A percentile compares a stretch with the other conserved stretches of the same genome.
phyloP scores from a whole-genome alignment of 2,797 vertebrate genomes.

The Schizothorax lantsangensis region DNA sequence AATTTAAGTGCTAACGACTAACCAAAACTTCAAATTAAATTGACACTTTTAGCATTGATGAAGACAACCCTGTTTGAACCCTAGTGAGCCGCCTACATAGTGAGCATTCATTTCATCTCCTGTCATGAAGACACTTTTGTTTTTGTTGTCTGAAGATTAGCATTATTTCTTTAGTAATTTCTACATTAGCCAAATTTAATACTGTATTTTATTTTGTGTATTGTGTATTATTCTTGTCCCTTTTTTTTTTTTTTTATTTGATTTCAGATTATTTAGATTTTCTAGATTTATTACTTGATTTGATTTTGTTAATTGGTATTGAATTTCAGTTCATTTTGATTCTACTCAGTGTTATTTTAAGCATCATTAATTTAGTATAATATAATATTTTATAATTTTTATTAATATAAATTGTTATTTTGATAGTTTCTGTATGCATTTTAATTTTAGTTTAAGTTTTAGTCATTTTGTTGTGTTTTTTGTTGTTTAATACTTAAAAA shows the following conservation, averaged over 20 bases:
- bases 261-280: background rate
- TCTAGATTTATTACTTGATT: background rate
- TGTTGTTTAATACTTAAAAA: background rate
- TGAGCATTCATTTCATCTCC: too few species aligned
- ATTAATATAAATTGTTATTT: background rate
- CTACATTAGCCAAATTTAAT: background rate
- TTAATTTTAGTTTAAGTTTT: background rate
- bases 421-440: background rate
- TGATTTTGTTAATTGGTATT: background rate
- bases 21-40: background rate
- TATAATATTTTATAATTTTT: background rate
- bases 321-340: background rate
- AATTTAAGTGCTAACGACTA: background rate
- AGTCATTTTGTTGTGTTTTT: background rate
- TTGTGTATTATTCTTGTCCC: background rate
- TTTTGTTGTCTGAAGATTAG: background rate
- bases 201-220: background rate
- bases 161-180: background rate
- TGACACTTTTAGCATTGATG: background rate
- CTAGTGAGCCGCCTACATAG: too few species aligned
- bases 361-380: background rate
- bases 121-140: background rate
- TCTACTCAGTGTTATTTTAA: background rate
- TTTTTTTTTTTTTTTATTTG: background rate
- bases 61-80: background rate